Evolutionary conservation across 1,140 invertebrate species (phyloP).

Genomic region (Orussus abietinus): DNA sequence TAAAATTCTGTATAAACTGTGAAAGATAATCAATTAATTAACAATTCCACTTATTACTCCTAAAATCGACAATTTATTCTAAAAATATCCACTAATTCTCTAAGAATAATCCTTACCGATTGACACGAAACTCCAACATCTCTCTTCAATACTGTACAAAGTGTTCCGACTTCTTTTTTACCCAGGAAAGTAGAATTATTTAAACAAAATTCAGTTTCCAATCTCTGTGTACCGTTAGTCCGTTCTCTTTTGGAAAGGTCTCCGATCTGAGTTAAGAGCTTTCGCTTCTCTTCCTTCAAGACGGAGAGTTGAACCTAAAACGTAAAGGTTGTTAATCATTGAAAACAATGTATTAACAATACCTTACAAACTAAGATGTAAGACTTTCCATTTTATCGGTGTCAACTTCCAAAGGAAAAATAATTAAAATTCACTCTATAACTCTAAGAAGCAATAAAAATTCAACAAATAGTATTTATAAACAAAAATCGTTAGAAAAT

Average conservation of each 20-base stretch:
- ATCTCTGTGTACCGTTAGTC: constrained; percentile 41
- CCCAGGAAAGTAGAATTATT: constrained; percentile 25
- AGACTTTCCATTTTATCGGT: too few species aligned
- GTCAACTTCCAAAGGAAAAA: too few species aligned
- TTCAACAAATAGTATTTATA: too few species aligned
- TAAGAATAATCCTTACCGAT: constrained; percentile 29
- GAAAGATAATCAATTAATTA: constrained; percentile 6
- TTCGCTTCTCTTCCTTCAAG: constrained; percentile 71
- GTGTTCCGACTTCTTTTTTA: constrained; percentile 63
- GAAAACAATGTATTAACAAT: too few species aligned
- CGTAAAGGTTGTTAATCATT: too few species aligned
- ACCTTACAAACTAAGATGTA: too few species aligned
- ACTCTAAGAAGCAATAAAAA: too few species aligned
- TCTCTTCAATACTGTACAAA: constrained; percentile 63
- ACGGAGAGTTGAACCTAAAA: constrained; percentile 65
- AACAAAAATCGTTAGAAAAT: too few species aligned
- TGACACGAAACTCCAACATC: constrained; percentile 62
- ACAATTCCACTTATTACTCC: background rate
- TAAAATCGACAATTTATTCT: constrained; percentile 1
- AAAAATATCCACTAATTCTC: background rate
- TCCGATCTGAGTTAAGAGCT: constrained; percentile 59
- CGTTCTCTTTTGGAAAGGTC: constrained; percentile 29
- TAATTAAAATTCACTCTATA: too few species aligned
- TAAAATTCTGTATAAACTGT: background rate
- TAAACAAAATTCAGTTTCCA: constrained; percentile 48